Conservation (phyloP, 2,888 invertebrate genomes). For the Sphinx pinastri region DNA sequence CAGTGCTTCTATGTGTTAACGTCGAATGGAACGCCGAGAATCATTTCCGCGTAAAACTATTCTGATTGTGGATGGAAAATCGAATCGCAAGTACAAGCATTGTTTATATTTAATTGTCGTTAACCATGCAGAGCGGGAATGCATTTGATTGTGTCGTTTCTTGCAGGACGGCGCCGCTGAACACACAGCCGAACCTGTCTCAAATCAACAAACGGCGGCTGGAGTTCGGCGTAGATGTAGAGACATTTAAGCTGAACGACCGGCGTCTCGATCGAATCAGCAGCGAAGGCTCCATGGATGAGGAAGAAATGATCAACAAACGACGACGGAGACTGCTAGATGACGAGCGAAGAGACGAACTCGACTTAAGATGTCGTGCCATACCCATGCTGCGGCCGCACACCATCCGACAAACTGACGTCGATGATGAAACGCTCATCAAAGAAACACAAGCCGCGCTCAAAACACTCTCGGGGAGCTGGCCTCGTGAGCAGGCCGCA, state of each 20-base stretch:
- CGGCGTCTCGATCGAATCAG: constrained; percentile 63
- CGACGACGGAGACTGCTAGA: constrained; percentile 77
- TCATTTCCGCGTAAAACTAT: constrained; percentile 85
- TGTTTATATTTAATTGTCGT: constrained; percentile 57
- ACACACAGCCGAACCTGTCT: constrained; percentile 83
- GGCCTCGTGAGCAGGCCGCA: constrained; percentile 88
- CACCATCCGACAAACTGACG: constrained; percentile 66
- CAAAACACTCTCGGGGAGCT: constrained; percentile 93
- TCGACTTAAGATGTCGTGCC: constrained; percentile 58
- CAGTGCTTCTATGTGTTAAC: constrained; percentile 77
- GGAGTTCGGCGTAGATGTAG: constrained; percentile 84
- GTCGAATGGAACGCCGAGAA: constrained; percentile 82
- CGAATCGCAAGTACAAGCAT: constrained; percentile 80
- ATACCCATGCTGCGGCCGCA: constrained; percentile 66
- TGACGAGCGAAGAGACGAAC: constrained; percentile 69
- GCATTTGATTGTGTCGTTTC: constrained; percentile 59
- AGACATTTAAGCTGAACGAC: constrained; percentile 71
- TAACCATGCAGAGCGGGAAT: constrained; percentile 37
- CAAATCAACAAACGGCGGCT: constrained; percentile 89
- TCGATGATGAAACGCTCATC: constrained; percentile 92
- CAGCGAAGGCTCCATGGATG: constrained; percentile 76
- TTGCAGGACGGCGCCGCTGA: constrained; percentile 82
- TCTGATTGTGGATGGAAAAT: constrained; percentile 83
- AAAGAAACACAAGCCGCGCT: constrained; percentile 94
- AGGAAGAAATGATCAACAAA: constrained; percentile 69